phyloP scores from a whole-genome alignment of 2,113 vertebrate genomes.

The Phasianus colchicus region DNA sequence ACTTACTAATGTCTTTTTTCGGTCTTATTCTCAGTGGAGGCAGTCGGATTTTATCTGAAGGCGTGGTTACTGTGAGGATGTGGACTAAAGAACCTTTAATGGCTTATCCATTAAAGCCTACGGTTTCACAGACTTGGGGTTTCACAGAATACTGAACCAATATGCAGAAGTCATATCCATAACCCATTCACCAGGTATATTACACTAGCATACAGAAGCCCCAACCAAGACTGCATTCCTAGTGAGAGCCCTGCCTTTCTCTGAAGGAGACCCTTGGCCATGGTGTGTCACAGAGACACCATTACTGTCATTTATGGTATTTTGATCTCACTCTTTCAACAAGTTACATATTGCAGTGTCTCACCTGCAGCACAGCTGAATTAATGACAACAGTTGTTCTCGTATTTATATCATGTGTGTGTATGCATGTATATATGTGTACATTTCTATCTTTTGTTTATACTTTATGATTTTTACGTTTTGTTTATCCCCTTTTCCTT shows the following conservation, averaged over 20 bases:
- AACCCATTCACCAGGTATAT: background rate
- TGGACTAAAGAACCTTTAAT: background rate
- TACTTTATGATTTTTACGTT: background rate
- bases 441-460: background rate
- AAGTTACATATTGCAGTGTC: background rate
- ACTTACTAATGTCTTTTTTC: slow-evolving; percentile 8
- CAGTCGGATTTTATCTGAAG: slow-evolving; percentile 22
- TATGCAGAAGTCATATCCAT: background rate
- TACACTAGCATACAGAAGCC: background rate
- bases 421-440: background rate
- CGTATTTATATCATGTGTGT: background rate
- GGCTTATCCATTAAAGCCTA: background rate
- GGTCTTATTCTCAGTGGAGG: slow-evolving; percentile 26
- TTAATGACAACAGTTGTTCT: background rate
- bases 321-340: background rate
- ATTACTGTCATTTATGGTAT: background rate
- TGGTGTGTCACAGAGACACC: background rate
- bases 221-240: background rate
- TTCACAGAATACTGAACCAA: background rate
- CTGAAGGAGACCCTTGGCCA: background rate
- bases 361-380: background rate
- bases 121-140: background rate
- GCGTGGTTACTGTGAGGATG: background rate
- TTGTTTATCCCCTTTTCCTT: background rate
- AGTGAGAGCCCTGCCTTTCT: background rate